Conservation (phyloP, 2,113 vertebrate genomes). For the Camelus dromedarius region DNA sequence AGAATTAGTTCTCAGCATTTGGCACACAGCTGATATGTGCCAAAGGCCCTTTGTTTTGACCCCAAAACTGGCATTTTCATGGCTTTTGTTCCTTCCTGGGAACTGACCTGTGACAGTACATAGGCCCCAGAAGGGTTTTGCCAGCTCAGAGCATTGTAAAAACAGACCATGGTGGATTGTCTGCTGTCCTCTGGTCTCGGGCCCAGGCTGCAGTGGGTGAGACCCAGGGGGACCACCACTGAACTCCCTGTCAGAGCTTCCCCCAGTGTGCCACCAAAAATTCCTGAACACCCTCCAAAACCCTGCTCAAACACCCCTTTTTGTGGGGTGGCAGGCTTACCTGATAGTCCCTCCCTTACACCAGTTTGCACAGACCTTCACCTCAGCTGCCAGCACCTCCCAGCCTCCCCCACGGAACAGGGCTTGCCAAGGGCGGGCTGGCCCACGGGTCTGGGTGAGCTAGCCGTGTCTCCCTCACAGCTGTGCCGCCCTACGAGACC, state of each 20-base stretch:
- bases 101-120: background rate
- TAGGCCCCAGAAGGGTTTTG: background rate
- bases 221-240: background rate
- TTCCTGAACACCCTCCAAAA: background rate
- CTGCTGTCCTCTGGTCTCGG: background rate
- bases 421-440: background rate
- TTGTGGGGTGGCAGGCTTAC: background rate
- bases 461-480: conserved; percentile 85
- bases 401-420: background rate
- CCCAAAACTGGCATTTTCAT: background rate
- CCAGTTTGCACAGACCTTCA: background rate
- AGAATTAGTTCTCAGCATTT: background rate
- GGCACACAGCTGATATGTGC: background rate
- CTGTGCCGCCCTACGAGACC: conserved; percentile 87
- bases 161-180: background rate
- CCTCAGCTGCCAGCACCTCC: background rate
- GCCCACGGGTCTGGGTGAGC: background rate
- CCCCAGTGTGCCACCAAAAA: background rate
- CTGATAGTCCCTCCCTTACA: background rate
- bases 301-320: background rate
- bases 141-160: background rate
- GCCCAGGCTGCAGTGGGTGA: background rate
- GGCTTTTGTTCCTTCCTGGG: background rate
- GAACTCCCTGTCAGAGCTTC: background rate
- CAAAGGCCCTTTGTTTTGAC: background rate